These are phyloP conservation scores for Mercenaria mercenaria DNA, from an alignment of 1,140 invertebrate species.

Conservation along the genomic window DNA sequence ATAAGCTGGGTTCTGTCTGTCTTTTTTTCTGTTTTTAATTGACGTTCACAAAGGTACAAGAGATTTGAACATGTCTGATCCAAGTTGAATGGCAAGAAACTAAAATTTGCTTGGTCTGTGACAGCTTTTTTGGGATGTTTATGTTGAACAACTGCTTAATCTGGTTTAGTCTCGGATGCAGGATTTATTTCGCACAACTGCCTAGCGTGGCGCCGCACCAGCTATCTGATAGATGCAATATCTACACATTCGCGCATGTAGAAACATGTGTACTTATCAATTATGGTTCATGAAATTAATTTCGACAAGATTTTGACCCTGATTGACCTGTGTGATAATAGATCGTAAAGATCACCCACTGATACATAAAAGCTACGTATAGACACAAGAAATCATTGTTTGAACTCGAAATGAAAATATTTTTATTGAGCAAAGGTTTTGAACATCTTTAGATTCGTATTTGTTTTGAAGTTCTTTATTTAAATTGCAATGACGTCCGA, in stretches of 20 bases:
- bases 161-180: neutral
- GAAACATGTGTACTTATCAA: conserved; percentile 22
- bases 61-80: too few species aligned
- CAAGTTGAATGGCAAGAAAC: neutral
- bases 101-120: neutral
- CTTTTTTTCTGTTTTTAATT: too few species aligned
- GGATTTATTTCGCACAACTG: conserved; percentile 16
- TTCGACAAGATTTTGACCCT: neutral
- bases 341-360: neutral
- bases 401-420: too few species aligned
- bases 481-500: too few species aligned
- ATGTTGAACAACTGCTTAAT: neutral
- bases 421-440: too few species aligned
- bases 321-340: conserved; percentile 19
- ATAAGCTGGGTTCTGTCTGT: too few species aligned
- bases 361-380: neutral
- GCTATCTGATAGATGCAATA: conserved; percentile 17
- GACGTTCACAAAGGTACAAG: too few species aligned
- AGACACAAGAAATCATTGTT: neutral
- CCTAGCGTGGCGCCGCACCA: neutral
- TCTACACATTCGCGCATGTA: conserved; percentile 6
- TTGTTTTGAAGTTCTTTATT: too few species aligned
- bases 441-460: too few species aligned
- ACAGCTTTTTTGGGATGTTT: neutral
- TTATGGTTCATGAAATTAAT: conserved; percentile 26